Conservation (phyloP, 2,888 invertebrate species). For the Temnothorax rugatulus region DNA sequence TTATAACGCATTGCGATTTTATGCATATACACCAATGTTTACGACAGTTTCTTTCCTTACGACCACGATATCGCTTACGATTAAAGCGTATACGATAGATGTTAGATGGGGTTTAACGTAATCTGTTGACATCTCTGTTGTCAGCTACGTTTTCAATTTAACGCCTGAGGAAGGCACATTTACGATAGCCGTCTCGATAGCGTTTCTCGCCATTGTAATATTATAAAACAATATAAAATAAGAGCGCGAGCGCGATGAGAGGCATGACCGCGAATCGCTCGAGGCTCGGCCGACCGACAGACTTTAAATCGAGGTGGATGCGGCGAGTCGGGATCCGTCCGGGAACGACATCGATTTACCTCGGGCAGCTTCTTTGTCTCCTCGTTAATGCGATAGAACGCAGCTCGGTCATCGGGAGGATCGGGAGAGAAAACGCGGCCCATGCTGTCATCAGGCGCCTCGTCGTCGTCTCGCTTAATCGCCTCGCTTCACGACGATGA, state of each 20-base stretch:
- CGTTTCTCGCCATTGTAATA: not conserved
- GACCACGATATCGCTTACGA: no score
- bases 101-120: no score
- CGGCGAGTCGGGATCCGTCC: not conserved
- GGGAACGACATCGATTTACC: constrained; percentile 11
- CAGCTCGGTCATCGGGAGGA: not conserved
- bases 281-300: not conserved
- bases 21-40: no score
- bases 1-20: no score
- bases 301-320: not conserved
- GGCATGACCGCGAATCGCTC: not conserved
- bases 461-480: constrained; percentile 25
- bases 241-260: not conserved
- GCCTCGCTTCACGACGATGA: constrained; percentile 30
- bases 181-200: not conserved
- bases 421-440: constrained; percentile 21
- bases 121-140: no score
- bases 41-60: no score
- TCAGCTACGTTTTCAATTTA: not conserved
- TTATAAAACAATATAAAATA: not conserved
- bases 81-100: no score
- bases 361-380: not conserved
- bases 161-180: not conserved
- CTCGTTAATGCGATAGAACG: not conserved
- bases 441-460: constrained; percentile 44